Base-by-base conservation (phyloP, 2,888 invertebrate species). In the Holacanthella duospinosa region DNA sequence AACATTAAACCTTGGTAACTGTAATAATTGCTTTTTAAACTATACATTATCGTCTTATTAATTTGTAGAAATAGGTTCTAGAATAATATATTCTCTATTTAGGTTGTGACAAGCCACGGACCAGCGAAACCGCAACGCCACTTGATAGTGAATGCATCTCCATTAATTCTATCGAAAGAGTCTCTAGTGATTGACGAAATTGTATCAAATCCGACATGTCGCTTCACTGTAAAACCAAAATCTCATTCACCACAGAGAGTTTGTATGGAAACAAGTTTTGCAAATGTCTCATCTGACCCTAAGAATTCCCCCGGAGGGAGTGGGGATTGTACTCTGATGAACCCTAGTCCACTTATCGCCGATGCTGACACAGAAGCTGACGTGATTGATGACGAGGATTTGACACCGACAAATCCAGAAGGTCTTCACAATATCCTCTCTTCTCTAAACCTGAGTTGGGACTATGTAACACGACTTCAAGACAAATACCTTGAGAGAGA, bases 251-350 rank as follows among this genome's bases (percentile, higher is more conserved):
- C 81, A 61, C 83, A 82, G 68, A 79, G 82, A 66, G 77, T 87
- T 55, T 85, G 84, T 74, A 79, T 87, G 66, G 88, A 88, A 77
- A 87, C 88, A 16, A 87, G 86, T 74, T 88, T 88, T 77, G 86
- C 87, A 27, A 64, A 65, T 57, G 62, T 65, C 43, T 65, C 58
- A 19, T 59, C 28, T 1, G 55, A 53, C 4, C 59, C 66, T 1
- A 65, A 66, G 36, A 61, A 62, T 9, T 68, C 68, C 26, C 66
- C 71, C 24, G n/a, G 2, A 6, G 19, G 21, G 4, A 21, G 21
- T 21, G 48, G 48, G n/a, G 69, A 68, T 43, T 67, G 68, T 29
- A 68, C 69, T 24, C 67, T 70, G n/a, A 64, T 71, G 57, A 71
- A 71, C 59, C 71, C 71, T 25, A 68, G 68, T 62, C 71, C 71